Base-by-base conservation (phyloP, 30 jellyfish, hydroid and myxozoan genomes). In the Calvadosia cruxmelitensis region DNA sequence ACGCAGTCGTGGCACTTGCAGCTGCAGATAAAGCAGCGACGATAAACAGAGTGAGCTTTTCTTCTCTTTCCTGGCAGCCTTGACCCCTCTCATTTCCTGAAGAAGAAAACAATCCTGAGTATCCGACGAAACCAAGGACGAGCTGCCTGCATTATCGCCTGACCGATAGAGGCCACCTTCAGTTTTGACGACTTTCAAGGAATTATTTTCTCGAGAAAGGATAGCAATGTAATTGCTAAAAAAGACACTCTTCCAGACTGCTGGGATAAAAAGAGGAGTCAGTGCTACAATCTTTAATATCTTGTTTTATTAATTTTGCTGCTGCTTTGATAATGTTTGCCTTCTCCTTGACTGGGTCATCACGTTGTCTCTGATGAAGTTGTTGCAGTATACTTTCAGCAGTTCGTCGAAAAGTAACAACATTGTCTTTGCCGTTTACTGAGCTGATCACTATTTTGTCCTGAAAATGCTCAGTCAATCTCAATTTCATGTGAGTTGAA, bases 301-400 rank as follows among this genome's bases (percentile, higher is more conserved):
- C 80, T 23, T 50, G 53, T 57, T 57, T 72, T 3, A 33, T 72
- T 67, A 72, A 32, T 42, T 34, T 16, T 72, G 83, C 83, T 29
- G 83, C 83, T 27, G 78, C 67, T 53, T 62, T 57, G 1, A 72
- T 31, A 12, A 72, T n/a, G 1, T 50, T 33, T 52, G 31, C 27
- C 83, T 72, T 31, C 67, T 72, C 76, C 42, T 72, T 67, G 25
- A 0, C 83, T 34, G 83, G 20, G 34, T 72, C 34, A 15, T 72
- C 35, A 3, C 34, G 66, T 27, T 57, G 30, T 53, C 66, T 76
- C 67, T 72, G 49, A 35, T 62, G 23, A 33, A 53, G 50, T 1
- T 72, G 27, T 20, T 72, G 78, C 35, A 72, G 27, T 26, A 71
- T 68, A 1, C 35, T 12, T 33, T 72, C 71, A 0, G 77, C 81